Evolutionary conservation across 2,113 vertebrate species (phyloP).

Genomic region (Rostratula benghalensis): DNA sequence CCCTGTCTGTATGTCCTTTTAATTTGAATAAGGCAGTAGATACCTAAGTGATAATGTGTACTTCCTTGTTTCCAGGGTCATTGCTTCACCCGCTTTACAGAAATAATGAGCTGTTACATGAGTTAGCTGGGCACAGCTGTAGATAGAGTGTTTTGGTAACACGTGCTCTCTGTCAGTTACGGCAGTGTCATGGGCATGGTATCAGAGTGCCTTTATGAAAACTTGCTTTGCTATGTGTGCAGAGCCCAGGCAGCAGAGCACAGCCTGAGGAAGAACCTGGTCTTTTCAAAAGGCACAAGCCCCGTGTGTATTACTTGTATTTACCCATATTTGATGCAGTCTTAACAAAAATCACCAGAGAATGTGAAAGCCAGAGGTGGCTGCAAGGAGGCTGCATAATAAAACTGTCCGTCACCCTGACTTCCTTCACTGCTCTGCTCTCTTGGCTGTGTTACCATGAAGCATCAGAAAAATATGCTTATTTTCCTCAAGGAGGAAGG

Average conservation of each 20-base stretch:
- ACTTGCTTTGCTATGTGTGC: neutral
- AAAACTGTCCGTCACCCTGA: neutral
- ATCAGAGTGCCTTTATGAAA: neutral
- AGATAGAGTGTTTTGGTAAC: neutral
- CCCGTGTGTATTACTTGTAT: neutral
- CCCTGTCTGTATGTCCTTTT: neutral
- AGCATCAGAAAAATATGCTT: neutral
- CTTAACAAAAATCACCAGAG: neutral
- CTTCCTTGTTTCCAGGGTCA: neutral
- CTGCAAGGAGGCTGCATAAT: neutral
- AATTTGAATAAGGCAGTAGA: neutral
- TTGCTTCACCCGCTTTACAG: neutral
- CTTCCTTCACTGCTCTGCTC: neutral
- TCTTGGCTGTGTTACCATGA: neutral
- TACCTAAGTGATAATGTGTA: neutral
- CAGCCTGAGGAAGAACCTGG: neutral
- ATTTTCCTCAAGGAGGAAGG: neutral
- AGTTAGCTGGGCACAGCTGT: neutral
- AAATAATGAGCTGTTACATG: neutral
- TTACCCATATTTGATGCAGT: neutral
- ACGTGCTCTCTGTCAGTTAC: neutral
- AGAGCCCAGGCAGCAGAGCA: neutral
- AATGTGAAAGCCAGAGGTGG: neutral
- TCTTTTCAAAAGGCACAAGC: neutral
- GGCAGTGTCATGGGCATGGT: rapidly evolving